Base-by-base conservation (phyloP, 2,888 invertebrate species). In the Oxyteleia sp. region DNA sequence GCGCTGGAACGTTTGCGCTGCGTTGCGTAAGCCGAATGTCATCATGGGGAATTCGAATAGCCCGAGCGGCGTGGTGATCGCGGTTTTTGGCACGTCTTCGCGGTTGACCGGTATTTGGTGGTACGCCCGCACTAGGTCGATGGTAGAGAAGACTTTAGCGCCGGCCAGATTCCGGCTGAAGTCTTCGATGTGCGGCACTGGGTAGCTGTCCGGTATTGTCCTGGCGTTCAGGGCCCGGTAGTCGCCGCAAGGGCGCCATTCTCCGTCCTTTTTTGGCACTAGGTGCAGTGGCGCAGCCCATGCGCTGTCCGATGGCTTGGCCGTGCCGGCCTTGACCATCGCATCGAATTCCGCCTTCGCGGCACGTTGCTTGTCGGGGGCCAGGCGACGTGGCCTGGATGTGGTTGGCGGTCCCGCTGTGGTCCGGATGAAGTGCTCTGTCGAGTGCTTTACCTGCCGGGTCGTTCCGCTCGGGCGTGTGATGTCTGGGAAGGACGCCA, bases 31-130 rank as follows among this genome's bases (percentile, higher is more conserved):
- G 1, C 89, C 90, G 45, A 90, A 90, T 0, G 87, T 74, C 90
- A 90, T 91, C 4, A 53, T 43, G 0, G 79, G 43, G 38, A 87
- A 89, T 55, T 91, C 90, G 43, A 85, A 91, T 1, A 90, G 76
- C 4, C 90, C 89, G 61, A 91, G 90, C 0, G 90, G 90, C 8
- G 90, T 91, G 0, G 68, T 88, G 2, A 91, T 86, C 15, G 80
- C 80, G 0, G 72, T 80, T n/a, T 80, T 80, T 0, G 35, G n/a
- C 0, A 41, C 20, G 45, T 80, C 59, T 26, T 72, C 66, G n/a
- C 15, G 20, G 0, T 55, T 49, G 32, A 74, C 82, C 4, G 89
- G 89, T 26, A 90, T 88, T 15, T 87, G 88, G 61, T 86, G 66
- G 63, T 84, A 90, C 0, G 87, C 89, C 2, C 74, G n/a, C 0